Evolutionary conservation across 1,140 invertebrate species (phyloP).

Genomic region (Leptonema lineaticorne): DNA sequence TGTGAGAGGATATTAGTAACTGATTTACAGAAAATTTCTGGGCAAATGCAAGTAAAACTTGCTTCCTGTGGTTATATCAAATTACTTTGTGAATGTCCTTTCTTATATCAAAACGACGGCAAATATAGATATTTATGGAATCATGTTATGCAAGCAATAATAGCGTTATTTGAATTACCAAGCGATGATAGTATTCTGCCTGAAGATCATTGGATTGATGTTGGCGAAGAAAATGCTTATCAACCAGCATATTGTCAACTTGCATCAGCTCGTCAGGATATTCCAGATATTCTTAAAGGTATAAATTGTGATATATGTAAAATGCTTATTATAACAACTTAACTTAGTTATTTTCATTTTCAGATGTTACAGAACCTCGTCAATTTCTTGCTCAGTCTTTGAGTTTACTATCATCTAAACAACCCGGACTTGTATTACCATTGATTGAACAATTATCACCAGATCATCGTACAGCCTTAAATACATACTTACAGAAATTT

Average conservation of each 20-base stretch:
- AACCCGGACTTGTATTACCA: slow-evolving; percentile 63
- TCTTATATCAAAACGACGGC: slow-evolving; percentile 59
- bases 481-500: slow-evolving; percentile 46
- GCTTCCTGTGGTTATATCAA: slow-evolving; percentile 86
- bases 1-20: slow-evolving; percentile 82
- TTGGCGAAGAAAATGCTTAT: slow-evolving; percentile 83
- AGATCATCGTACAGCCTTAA: slow-evolving; percentile 46
- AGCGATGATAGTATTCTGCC: slow-evolving; percentile 74
- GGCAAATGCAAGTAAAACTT: slow-evolving; percentile 81
- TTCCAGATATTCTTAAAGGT: slow-evolving; percentile 58
- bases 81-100: slow-evolving; percentile 75
- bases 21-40: slow-evolving; percentile 85
- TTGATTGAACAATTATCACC: slow-evolving; percentile 47
- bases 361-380: slow-evolving; percentile 67
- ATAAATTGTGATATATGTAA: slow-evolving; percentile 21
- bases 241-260: slow-evolving; percentile 89
- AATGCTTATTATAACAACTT: too few species aligned
- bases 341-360: slow-evolving; percentile 40
- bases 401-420: slow-evolving; percentile 59
- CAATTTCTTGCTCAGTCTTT: slow-evolving; percentile 72
- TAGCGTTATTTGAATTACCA: slow-evolving; percentile 87
- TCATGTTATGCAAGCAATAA: slow-evolving; percentile 66
- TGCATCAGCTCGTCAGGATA: slow-evolving; percentile 80
- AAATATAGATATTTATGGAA: slow-evolving; percentile 65
- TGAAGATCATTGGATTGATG: slow-evolving; percentile 85